Conservation (phyloP, 2,113 vertebrate genomes). For the Sapayoa aenigma region DNA sequence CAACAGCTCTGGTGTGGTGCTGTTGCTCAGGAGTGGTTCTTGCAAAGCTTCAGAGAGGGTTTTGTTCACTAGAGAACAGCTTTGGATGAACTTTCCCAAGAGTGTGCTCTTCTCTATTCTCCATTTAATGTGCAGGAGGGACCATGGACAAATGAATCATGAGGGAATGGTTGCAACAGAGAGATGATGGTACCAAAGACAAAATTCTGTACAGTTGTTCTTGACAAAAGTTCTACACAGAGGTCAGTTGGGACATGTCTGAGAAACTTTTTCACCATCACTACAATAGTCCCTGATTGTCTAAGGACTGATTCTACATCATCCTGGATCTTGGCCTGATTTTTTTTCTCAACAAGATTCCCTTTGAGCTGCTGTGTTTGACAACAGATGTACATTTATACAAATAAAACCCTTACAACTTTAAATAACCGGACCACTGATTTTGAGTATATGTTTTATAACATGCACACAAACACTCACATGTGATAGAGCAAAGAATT, state of each 20-base stretch:
- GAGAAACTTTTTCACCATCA: neutral
- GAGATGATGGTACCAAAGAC: neutral
- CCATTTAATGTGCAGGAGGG: accelerated
- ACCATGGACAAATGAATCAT: neutral
- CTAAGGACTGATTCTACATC: neutral
- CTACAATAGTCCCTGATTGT: neutral
- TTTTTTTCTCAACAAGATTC: neutral
- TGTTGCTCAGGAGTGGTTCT: neutral
- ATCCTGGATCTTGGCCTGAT: neutral
- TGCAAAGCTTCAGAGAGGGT: neutral
- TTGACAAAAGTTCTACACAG: neutral
- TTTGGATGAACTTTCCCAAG: neutral
- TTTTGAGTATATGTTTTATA: neutral
- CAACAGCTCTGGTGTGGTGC: neutral
- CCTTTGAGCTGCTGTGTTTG: neutral
- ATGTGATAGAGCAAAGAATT: neutral
- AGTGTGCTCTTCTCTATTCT: neutral
- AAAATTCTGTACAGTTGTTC: neutral
- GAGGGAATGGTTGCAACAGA: neutral
- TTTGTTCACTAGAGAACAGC: neutral
- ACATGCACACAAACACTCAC: neutral
- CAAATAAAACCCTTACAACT: neutral
- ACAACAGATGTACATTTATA: neutral
- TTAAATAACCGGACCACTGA: neutral
- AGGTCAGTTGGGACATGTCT: neutral